These are phyloP conservation scores for Epizoanthus stellaris DNA, from an alignment of 92 coral and sea anemone genomes.

Conservation along the genomic window DNA sequence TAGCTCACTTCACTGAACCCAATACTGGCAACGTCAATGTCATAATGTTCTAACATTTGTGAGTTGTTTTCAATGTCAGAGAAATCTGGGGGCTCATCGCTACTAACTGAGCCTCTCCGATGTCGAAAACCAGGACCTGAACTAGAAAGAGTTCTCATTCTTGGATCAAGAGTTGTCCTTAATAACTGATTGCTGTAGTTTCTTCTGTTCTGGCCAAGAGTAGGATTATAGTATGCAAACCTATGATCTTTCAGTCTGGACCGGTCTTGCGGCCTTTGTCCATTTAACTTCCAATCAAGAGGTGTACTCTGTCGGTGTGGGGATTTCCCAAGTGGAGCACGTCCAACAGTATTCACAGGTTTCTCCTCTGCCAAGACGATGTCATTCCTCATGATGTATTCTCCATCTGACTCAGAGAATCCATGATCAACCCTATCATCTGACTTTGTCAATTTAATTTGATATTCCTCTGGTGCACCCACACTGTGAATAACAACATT, in stretches of 20 bases:
- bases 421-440: constrained; percentile 92
- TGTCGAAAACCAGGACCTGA: constrained; percentile 64
- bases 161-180: constrained; percentile 70
- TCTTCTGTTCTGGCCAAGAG: constrained; percentile 13
- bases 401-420: constrained; percentile 98
- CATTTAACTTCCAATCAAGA: background rate
- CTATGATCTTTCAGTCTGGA: constrained; percentile 32
- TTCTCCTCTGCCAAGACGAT: constrained; percentile 29
- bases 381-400: constrained; percentile 80
- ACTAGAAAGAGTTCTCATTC: constrained; percentile 63
- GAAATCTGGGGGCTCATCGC: constrained; percentile 87
- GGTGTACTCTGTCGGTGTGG: constrained; percentile 26
- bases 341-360: background rate
- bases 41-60: constrained; percentile 91
- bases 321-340: constrained; percentile 25
- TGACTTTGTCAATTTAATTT: constrained; percentile 81
- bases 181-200: constrained; percentile 57
- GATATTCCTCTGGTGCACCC: constrained; percentile 91
- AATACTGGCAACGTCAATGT: constrained; percentile 94
- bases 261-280: background rate
- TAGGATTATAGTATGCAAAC: constrained; percentile 31
- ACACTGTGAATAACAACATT: constrained; percentile 86
- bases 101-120: constrained; percentile 81
- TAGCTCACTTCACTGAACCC: constrained; percentile 93
- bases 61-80: constrained; percentile 89